Base-by-base conservation (phyloP, 2,888 invertebrate species). In the Platycheirus albimanus region DNA sequence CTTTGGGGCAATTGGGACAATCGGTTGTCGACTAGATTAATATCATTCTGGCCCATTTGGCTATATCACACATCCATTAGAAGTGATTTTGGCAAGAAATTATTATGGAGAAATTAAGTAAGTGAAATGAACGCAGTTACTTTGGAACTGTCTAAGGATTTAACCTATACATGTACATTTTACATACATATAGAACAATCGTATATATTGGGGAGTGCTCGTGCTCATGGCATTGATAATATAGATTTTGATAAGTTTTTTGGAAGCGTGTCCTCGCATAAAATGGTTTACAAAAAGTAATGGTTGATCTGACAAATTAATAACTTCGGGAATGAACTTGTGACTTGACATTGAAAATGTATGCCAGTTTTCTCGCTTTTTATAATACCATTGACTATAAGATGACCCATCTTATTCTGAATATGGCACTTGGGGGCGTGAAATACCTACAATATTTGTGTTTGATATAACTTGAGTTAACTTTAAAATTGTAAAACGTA, bases 21-120 rank as follows among this genome's bases (percentile, higher is more conserved):
- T 72, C 63, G 52, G 63, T 54, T 56, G 69, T 38, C 63, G 30
- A 54, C 54, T 69, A 47, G 54, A 76, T 76, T 70, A 69, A 41
- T 63, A 47, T 70, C 54, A 63, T 30, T 61, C 15, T 47, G 11
- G 19, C 15, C 45, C 45, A 54, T 69, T 69, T 63, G 69, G 36
- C 45, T 52, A 63, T 52, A 49, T 70, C 70, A 63, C 51, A 19
- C 61, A 69, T 45, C 36, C 36, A 61, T 67, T 41, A 69, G 51
- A 69, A 51, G 11, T 13, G 51, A 61, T 45, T 72, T 63, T 45
- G 10, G 30, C 13, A 43, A 43, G 36, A 69, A 58, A 41, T 33
- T 51, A 36, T 52, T n/a, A n/a, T n/a, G n/a, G n/a, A n/a, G 36
- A 11, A 43, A n/a, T 36, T 51, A 49, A 58, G 41, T 58, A 51